Percentiles rank a stretch among this genome's conserved stretches.
Evolutionary conservation across 2,113 vertebrate genomes (phyloP).

Genomic region (Collichthys lucidus): DNA sequence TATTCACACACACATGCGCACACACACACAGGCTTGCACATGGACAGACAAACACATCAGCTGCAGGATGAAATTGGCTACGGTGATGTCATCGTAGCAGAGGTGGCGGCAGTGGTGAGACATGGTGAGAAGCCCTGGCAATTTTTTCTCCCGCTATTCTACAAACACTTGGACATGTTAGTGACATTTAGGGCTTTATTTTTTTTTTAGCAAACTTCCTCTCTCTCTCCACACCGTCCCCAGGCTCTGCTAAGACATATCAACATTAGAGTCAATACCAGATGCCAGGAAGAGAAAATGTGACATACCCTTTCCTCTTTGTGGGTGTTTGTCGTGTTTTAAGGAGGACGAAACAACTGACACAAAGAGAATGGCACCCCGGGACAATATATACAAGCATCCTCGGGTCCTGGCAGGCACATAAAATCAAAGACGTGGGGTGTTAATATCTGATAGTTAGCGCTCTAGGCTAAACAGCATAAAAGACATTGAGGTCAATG

Average conservation of each 20-base stretch:
- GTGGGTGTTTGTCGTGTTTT: slow-evolving; percentile 59
- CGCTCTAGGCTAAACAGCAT: slow-evolving; percentile 73
- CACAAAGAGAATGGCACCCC: slow-evolving; percentile 52
- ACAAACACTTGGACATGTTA: slow-evolving; percentile 60
- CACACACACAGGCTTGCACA: background rate
- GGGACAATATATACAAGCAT: slow-evolving; percentile 52
- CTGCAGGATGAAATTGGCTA: slow-evolving; percentile 48
- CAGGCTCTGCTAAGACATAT: slow-evolving; percentile 59
- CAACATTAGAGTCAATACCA: slow-evolving; percentile 70
- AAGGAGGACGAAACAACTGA: slow-evolving; percentile 42
- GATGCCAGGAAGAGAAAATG: slow-evolving; percentile 65
- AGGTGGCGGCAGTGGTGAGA: slow-evolving; percentile 36
- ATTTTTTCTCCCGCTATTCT: slow-evolving; percentile 55
- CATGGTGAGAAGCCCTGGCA: slow-evolving; percentile 42
- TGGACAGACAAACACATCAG: slow-evolving; percentile 33
- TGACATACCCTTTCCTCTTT: slow-evolving; percentile 66
- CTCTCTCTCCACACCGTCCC: slow-evolving; percentile 58
- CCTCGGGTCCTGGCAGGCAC: slow-evolving; percentile 61
- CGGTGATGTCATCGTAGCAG: slow-evolving; percentile 69
- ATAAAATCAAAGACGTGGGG: slow-evolving; percentile 70
- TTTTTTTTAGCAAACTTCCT: slow-evolving; percentile 47
- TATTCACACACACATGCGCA: slow-evolving; percentile 9
- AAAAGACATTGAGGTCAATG: slow-evolving; percentile 81
- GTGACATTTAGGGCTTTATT: slow-evolving; percentile 60
- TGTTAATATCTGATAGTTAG: slow-evolving; percentile 80